Evolutionary conservation across 1,140 invertebrate species (phyloP).

Genomic region (Cherax quadricarinatus): DNA sequence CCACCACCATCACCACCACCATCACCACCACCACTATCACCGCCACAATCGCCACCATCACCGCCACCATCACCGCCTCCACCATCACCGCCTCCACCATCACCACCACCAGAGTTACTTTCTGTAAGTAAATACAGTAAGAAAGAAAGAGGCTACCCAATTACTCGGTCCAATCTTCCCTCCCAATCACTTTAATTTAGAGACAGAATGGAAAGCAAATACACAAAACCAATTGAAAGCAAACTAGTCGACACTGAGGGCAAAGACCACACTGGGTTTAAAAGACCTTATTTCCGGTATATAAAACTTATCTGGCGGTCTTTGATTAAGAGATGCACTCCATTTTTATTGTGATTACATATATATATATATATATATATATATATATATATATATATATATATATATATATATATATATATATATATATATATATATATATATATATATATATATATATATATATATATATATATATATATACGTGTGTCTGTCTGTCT

Average conservation of each 20-base stretch:
- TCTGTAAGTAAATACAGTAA: not conserved
- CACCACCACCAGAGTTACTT: not conserved
- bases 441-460: not conserved
- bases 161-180: slow-evolving; percentile 5
- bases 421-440: not conserved
- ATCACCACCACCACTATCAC: not conserved
- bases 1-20: not conserved
- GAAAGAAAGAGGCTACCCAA: not conserved
- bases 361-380: not conserved
- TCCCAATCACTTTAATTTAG: slow-evolving; percentile 43
- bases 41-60: not conserved
- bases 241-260: not conserved
- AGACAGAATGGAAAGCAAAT: slow-evolving; percentile 20
- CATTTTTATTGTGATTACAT: not conserved
- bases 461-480: not conserved
- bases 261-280: not conserved
- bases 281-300: not conserved
- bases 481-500: not conserved
- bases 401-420: no score
- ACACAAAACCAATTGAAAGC: slow-evolving; percentile 47
- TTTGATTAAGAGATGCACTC: not conserved
- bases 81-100: not conserved
- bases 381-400: no score
- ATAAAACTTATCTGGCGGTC: not conserved
- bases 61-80: not conserved